Evolutionary conservation across 2,888 invertebrate genomes (phyloP), one percentile per base, ranked within the genome.

Genomic region (Pristionchus arcanus): DNA sequence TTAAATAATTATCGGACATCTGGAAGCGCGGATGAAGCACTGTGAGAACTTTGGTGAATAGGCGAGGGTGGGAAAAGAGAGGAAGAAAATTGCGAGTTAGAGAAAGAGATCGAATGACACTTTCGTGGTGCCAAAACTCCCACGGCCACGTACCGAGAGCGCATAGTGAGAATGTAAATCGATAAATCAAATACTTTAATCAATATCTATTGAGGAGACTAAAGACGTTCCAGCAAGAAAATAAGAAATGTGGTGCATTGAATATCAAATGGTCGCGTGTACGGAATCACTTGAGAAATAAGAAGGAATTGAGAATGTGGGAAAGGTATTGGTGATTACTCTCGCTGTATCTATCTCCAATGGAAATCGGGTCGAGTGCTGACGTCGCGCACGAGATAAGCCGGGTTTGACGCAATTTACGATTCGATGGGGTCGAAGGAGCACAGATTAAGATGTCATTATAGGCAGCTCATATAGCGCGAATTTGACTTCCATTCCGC

Each of bases 361-460:
- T 63, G 63, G 63, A 63, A 63, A 31, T 31, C 68, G 25, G 74
- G 74, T 74, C 37, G 19, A 74, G 74, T 74, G 74, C 74, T 74
- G 74, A 74, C 74, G 74, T 74, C 21, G 34, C 37, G 74, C 63
- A 37, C 19, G 31, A 74, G 74, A 74, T 74, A 74, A 74, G 74
- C 74, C 21, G 9, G 74, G 37, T 37, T 34, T 74, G 74, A 74
- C 74, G 74, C 21, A 74, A 37, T 74, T 74, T 74, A 74, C 74
- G 74, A 74, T 37, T 37, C 37, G 63, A 63, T 21, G 74, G 74
- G 34, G 37, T 68, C 31, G 68, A 74, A 21, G 37, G 37, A 34
- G n/a, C 71, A 71, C 31, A 16, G 71, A 71, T 71, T 71, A 71
- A 15, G 15, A 71, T 31, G 15, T 71, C 15, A 71, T n/a, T 55